Base-by-base conservation (phyloP, 1,140 invertebrate genomes). In the Formica exsecta region DNA sequence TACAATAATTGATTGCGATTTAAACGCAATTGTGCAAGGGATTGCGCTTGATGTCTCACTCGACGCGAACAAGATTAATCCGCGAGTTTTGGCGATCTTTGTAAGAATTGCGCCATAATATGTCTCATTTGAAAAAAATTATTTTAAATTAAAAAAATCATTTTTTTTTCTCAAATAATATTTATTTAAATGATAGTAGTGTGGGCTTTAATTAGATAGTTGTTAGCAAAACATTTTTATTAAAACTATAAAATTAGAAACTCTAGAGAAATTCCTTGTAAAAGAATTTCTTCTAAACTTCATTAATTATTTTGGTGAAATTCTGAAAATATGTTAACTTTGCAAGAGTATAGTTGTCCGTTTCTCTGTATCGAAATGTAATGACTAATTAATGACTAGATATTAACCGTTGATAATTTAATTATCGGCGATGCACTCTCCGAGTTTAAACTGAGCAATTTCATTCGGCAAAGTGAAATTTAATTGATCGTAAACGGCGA, bases 401-500 rank as follows among this genome's bases (percentile, higher is more conserved):
- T 7, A 29, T 29, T 29, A 29, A 32, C 32, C 36, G 11, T 41
- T 48, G 41, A 80, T 70, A 80, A 80, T 80, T 80, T 70, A 80
- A 80, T 80, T 80, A 80, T 70, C 32, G 29, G 19, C 29, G 13
- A 68, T 57, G 76, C 48, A 4, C 44, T 80, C 4, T 29, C 32
- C 48, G 57, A 59, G 22, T 36, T 36, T 32, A 48, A 64, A n/a
- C 44, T 29, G 41, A n/a, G 77, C 48, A 80, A 70, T 70, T 70
- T 80, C 22, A 48, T 70, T 59, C 36, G 32, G 25, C 22, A 19
- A 80, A 70, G 77, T 80, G 77, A 80, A 80, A 80, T 70, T 80
- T 80, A 70, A 80, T 80, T 70, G 64, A 80, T 80, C 48, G 22
- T 57, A 54, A 68, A 70, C 9, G 44, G 36, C 36, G 48, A 68